Percentiles rank a stretch among this genome's conserved stretches.
Evolutionary conservation across 2,113 vertebrate species (phyloP).

Genomic region (Lucifuga dentata): DNA sequence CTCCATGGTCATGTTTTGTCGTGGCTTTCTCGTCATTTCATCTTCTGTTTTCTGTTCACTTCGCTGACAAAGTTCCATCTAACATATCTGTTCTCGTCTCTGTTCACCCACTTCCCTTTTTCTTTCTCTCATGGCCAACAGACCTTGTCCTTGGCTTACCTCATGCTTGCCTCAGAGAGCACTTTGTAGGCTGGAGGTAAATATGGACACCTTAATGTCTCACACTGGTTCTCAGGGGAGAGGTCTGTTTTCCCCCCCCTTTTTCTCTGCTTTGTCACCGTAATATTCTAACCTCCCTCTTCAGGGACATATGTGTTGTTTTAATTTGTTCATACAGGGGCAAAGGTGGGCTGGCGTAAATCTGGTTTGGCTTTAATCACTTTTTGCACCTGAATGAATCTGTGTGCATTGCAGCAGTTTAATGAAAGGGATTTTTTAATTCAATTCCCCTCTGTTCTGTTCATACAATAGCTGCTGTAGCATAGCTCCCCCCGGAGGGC

Average conservation of each 20-base stretch:
- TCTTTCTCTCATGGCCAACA: not conserved
- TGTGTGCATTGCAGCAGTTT: constrained; percentile 46
- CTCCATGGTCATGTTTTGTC: constrained; percentile 8
- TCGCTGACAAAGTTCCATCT: no score
- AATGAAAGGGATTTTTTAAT: constrained; percentile 56
- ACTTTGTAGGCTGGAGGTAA: not conserved
- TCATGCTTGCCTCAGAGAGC: constrained; percentile 2
- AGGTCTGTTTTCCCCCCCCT: not conserved
- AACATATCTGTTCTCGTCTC: not conserved
- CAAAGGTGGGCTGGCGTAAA: constrained; percentile 29
- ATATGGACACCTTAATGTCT: not conserved
- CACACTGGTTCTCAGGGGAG: no score
- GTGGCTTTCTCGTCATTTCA: not conserved
- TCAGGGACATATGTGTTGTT: not conserved
- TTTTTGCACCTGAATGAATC: constrained; percentile 41
- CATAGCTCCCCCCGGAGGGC: constrained; percentile 67
- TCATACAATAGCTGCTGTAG: constrained; percentile 52
- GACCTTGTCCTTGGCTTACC: constrained; percentile 12
- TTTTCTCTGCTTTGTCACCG: constrained; percentile 22
- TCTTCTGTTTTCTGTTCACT: not conserved
- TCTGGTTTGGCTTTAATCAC: constrained; percentile 37
- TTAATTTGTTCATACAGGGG: constrained; percentile 11
- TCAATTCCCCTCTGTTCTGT: constrained; percentile 27
- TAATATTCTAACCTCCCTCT: not conserved
- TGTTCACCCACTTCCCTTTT: not conserved